These are phyloP conservation scores for Calycopis cecrops DNA, from an alignment of 1,140 invertebrate genomes.

Conservation along the genomic window DNA sequence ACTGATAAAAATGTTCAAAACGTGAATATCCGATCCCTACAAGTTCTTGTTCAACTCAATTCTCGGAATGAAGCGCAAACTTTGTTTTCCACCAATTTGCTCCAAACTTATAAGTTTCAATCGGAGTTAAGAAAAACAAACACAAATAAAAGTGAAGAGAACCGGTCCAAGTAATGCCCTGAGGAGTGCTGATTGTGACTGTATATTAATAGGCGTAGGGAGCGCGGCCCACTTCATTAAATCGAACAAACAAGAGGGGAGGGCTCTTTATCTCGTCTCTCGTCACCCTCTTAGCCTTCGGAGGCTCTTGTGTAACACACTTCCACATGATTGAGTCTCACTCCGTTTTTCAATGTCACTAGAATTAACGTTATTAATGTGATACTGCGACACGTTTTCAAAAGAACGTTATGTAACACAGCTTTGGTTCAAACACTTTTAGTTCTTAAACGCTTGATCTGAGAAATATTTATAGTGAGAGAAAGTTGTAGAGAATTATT, in stretches of 20 bases:
- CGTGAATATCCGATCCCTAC: too few relatives aligned
- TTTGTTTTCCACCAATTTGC: not conserved
- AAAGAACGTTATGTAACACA: too few relatives aligned
- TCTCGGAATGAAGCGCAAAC: too few relatives aligned
- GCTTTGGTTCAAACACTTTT: too few relatives aligned
- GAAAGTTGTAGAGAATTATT: too few relatives aligned
- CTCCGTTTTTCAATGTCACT: not conserved
- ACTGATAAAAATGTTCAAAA: not conserved
- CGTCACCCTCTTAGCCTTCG: constrained; percentile 51
- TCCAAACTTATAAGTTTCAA: not conserved
- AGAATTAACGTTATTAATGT: not conserved
- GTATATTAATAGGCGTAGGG: constrained; percentile 44
- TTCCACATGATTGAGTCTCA: not conserved
- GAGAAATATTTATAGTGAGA: too few relatives aligned
- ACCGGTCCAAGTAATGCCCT: constrained; percentile 13
- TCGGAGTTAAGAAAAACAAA: not conserved
- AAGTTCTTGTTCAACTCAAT: too few relatives aligned
- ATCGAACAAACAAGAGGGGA: constrained; percentile 57
- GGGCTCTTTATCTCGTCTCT: too few relatives aligned
- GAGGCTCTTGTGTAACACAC: not conserved
- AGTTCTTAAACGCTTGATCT: too few relatives aligned
- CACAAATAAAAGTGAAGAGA: not conserved
- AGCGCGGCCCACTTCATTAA: constrained; percentile 60
- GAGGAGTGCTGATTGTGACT: constrained; percentile 41
- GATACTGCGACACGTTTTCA: too few relatives aligned